Conservation (phyloP, 2,888 invertebrate genomes). For the Salticus scenicus region DNA sequence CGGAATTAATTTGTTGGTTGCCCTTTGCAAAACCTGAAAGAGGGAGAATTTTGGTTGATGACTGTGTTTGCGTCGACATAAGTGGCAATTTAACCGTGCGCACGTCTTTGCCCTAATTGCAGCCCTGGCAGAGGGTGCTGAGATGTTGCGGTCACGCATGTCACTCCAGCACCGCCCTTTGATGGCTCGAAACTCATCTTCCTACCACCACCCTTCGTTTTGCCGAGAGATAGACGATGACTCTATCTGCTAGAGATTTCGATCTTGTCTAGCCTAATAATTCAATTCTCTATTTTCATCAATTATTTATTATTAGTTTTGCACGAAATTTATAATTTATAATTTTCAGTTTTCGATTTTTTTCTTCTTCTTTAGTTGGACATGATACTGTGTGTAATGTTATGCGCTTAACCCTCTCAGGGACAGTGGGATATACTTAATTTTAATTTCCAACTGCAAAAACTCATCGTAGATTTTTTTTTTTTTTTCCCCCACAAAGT, state of each 20-base stretch:
- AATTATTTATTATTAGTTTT: too few species aligned
- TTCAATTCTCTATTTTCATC: background rate
- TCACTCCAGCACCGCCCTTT: constrained; percentile 9
- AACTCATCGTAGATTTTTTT: too few species aligned
- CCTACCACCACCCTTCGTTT: background rate
- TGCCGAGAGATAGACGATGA: constrained; percentile 7
- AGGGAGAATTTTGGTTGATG: constrained; percentile 34
- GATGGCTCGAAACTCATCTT: background rate
- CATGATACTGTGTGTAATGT: too few species aligned
- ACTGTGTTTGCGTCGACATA: constrained; percentile 58
- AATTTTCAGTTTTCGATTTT: too few species aligned
- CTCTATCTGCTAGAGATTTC: background rate
- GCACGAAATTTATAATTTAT: too few species aligned
- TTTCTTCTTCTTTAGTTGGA: too few species aligned
- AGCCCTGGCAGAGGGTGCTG: constrained; percentile 19
- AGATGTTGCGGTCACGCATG: constrained; percentile 52
- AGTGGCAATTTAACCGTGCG: constrained; percentile 49
- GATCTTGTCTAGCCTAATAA: background rate
- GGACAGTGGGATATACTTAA: too few species aligned
- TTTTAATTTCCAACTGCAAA: too few species aligned
- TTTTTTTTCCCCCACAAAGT: too few species aligned
- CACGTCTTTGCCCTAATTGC: constrained; percentile 43
- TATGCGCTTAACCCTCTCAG: too few species aligned
- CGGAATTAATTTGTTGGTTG: constrained; percentile 36
- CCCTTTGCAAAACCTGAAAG: background rate